Evolutionary conservation across 2,797 vertebrate species (phyloP), one percentile per base, ranked within the genome.

Genomic region (Syngnathus acus): DNA sequence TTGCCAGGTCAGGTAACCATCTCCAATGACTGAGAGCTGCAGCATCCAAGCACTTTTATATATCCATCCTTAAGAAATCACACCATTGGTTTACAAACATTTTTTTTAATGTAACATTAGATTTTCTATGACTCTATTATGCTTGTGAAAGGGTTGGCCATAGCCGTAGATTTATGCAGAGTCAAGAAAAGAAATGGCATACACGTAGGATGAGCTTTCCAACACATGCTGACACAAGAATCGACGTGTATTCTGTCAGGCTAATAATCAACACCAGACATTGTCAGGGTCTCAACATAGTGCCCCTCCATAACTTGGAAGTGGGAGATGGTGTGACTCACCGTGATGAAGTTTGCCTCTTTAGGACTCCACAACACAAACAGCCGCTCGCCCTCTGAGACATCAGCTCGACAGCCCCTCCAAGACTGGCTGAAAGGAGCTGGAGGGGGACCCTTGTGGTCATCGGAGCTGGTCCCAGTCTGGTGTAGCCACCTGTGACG

Each of bases 311-410:
- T 11, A 51, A 55, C 61, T 40, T 23, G 62, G 72, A 65, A 47
- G 51, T 64, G 53, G 21, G 67, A 69, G 67, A 75, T 16, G 1
- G 68, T 2, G 16, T 79, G 78, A 85, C 90, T 91, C 86, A 93
- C 92, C 88, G 90, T 71, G 84, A 85, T 86, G 82, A 87, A 70
- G 81, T 76, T 78, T 82, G 88, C 79, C 84, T 88, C 79, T 83
- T 90, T 84, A 86, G 78, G 83, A 83, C 87, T 83, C 87, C 82
- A 78, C 80, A 87, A 87, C 78, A 84, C 74, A 84, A 84, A 87
- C 82, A 83, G 70, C 70, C 81, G 74, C 79, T 80, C 40, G 74
- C 81, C 71, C 79, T 85, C 80, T 78, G 80, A 83, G 80, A 83
- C 83, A 86, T 89, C 86, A 86, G 89, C 86, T 84, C 84, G 53